Evolutionary conservation across 2,797 vertebrate species (phyloP).

Genomic region (Masticophis lateralis): DNA sequence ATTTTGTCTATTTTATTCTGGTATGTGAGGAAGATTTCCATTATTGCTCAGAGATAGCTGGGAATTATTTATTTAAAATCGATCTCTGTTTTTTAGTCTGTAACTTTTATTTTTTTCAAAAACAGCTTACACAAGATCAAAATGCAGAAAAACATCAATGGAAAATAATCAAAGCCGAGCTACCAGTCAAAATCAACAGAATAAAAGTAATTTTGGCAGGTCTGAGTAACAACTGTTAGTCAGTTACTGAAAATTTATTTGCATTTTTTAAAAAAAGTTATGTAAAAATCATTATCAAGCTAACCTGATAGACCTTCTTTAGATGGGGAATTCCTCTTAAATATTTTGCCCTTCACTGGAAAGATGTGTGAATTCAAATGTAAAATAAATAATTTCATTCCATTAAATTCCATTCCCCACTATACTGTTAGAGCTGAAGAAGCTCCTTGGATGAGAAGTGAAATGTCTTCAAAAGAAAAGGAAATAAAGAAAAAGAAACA

Average conservation of each 20-base stretch:
- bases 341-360: background rate
- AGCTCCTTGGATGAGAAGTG: too few species aligned
- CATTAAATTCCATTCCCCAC: too few species aligned
- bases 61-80: background rate
- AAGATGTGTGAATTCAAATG: background rate
- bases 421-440: too few species aligned
- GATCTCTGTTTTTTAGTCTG: background rate
- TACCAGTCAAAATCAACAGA: background rate
- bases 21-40: background rate
- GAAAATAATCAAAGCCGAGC: conserved; percentile 6
- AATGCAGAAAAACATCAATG: background rate
- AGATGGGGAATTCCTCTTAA: background rate
- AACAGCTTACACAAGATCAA: background rate
- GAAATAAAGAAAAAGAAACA: too few species aligned
- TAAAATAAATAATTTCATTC: background rate
- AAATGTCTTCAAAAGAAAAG: too few species aligned
- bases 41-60: background rate
- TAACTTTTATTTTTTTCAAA: background rate
- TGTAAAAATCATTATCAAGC: background rate
- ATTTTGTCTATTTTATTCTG: background rate
- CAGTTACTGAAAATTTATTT: background rate
- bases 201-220: background rate
- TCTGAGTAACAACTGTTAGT: background rate
- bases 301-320: background rate
- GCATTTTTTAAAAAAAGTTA: background rate